phyloP scores from a whole-genome alignment of 2,113 vertebrate genomes.

The Scomber colias region DNA sequence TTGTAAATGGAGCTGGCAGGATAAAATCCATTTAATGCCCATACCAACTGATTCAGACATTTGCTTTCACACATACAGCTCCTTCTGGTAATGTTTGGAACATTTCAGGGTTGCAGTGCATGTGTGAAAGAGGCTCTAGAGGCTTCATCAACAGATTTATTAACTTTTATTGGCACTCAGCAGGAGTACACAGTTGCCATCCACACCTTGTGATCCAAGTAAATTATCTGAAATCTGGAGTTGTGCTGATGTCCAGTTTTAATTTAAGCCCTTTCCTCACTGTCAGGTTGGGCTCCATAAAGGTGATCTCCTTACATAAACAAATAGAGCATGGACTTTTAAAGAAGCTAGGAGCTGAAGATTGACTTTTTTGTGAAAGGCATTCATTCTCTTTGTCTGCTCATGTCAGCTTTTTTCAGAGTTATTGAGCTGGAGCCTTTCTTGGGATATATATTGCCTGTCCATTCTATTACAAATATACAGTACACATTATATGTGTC shows the following conservation, averaged over 20 bases:
- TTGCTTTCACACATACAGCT: too few relatives aligned
- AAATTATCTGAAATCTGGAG: constrained; percentile 62
- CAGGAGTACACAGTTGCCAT: constrained; percentile 40
- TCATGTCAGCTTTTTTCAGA: constrained; percentile 24
- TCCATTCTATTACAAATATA: constrained; percentile 6
- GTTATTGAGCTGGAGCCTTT: constrained; percentile 13
- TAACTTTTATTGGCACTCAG: constrained; percentile 65
- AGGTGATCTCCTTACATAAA: background rate
- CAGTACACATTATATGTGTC: constrained; percentile 30
- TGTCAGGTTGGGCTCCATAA: constrained; percentile 12
- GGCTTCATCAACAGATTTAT: constrained; percentile 44
- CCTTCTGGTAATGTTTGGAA: too few relatives aligned
- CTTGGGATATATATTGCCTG: constrained; percentile 3
- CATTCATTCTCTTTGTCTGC: constrained; percentile 24
- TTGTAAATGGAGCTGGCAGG: too few relatives aligned
- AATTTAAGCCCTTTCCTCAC: constrained; percentile 25
- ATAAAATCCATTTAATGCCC: too few relatives aligned
- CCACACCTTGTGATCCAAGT: constrained; percentile 41
- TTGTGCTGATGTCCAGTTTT: constrained; percentile 60
- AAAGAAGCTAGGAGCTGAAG: background rate
- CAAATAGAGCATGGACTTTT: constrained; percentile 46
- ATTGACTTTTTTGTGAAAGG: constrained; percentile 16
- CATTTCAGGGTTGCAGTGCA: too few relatives aligned
- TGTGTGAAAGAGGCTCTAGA: background rate
- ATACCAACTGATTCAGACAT: too few relatives aligned